phyloP scores from a whole-genome alignment of 2,797 vertebrate species.

The Rhinichthys osculus region DNA sequence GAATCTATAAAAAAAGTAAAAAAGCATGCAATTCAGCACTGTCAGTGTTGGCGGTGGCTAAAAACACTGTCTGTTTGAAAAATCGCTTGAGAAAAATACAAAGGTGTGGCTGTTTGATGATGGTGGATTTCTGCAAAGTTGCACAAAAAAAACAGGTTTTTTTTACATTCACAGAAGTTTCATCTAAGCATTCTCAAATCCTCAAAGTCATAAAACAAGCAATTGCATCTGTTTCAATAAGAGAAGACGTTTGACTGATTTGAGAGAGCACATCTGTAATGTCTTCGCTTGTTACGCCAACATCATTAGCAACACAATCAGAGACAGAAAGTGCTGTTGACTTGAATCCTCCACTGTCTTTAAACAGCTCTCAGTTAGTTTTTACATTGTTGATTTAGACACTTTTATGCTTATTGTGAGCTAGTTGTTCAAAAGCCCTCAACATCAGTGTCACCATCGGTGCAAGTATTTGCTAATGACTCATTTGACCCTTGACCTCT shows the following conservation, averaged over 20 bases:
- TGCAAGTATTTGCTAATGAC: constrained; percentile 67
- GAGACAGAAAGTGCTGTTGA: not conserved
- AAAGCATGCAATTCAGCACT: constrained; percentile 46
- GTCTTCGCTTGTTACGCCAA: not conserved
- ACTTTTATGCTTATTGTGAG: constrained; percentile 2
- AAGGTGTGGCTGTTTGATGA: not conserved
- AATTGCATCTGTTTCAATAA: not conserved
- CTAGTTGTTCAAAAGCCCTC: constrained; percentile 14
- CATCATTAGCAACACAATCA: not conserved
- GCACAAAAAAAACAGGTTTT: not conserved
- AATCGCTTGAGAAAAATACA: not conserved
- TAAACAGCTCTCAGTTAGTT: constrained; percentile 15
- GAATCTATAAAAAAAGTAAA: constrained; percentile 3
- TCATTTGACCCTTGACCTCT: constrained; percentile 69
- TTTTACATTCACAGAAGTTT: constrained; percentile 7
- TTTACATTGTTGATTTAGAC: constrained; percentile 7
- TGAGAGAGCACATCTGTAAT: not conserved
- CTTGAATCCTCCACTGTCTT: not conserved
- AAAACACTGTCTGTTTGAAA: not conserved
- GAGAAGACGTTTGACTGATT: not conserved
- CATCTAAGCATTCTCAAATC: constrained; percentile 24
- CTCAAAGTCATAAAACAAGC: not conserved
- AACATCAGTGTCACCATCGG: constrained; percentile 66
- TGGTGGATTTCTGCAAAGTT: not conserved
- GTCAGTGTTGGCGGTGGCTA: constrained; percentile 12